A percentile compares a stretch with the other conserved stretches of the same genome.
Conservation (phyloP, 1,140 invertebrate species). For the Eciton burchellii region DNA sequence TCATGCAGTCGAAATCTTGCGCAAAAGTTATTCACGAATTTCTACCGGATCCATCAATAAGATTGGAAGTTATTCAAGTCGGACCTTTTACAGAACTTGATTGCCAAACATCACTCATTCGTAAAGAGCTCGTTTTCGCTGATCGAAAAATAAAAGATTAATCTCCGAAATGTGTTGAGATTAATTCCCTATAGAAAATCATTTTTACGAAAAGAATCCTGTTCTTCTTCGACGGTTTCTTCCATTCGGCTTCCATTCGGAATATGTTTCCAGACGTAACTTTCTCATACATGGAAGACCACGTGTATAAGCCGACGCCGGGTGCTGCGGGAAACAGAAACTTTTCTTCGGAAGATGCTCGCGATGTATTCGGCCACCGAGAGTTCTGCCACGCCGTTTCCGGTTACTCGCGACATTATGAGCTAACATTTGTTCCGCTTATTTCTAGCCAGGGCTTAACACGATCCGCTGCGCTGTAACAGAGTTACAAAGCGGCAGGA, state of each 20-base stretch:
- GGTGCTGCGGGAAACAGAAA: neutral
- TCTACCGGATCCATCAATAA: too few relatives aligned
- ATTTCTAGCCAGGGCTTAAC: slow-evolving; percentile 27
- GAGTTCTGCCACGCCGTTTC: slow-evolving; percentile 36
- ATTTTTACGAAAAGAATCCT: too few relatives aligned
- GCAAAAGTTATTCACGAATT: too few relatives aligned
- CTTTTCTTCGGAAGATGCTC: slow-evolving; percentile 26
- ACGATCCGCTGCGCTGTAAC: slow-evolving; percentile 47
- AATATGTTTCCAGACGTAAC: neutral
- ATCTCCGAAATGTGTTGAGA: too few relatives aligned
- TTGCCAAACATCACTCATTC: too few relatives aligned
- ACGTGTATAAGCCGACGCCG: slow-evolving; percentile 13
- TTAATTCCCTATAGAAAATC: too few relatives aligned
- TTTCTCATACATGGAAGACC: neutral
- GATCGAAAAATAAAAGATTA: too few relatives aligned
- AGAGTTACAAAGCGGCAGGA: slow-evolving; percentile 40
- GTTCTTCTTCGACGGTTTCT: too few relatives aligned
- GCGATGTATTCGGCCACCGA: neutral
- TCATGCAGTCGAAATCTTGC: too few relatives aligned
- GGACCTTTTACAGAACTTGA: too few relatives aligned
- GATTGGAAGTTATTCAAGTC: too few relatives aligned
- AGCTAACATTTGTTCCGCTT: slow-evolving; percentile 53
- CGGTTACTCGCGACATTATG: slow-evolving; percentile 41
- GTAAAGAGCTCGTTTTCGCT: too few relatives aligned
- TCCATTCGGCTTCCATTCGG: neutral